Conservation (phyloP, 2,797 vertebrate genomes). For the Brachyalestes nurse region DNA sequence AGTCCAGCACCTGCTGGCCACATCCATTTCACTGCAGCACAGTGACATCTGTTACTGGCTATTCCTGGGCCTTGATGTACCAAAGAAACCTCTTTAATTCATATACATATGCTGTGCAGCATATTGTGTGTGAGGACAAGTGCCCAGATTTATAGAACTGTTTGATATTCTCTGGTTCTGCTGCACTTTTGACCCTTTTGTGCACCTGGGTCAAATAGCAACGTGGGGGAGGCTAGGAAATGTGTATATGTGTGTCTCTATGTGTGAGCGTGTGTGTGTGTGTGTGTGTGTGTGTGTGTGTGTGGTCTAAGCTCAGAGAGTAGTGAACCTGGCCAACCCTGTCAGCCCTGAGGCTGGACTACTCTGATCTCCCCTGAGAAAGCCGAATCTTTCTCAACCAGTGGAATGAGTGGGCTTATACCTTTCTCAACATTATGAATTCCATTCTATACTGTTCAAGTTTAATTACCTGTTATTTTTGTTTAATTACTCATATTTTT, state of each 20-base stretch:
- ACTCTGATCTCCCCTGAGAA: background rate
- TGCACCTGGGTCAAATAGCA: background rate
- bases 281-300: background rate
- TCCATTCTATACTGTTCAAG: background rate
- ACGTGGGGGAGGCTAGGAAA: background rate
- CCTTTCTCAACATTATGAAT: background rate
- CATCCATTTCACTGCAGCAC: slow-evolving; percentile 33
- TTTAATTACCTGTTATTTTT: too few relatives aligned
- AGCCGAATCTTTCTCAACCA: background rate
- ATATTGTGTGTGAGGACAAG: background rate
- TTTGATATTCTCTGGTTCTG: slow-evolving; percentile 5
- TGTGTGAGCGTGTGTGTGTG: background rate
- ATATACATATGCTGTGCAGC: background rate
- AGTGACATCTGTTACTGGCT: slow-evolving; percentile 31
- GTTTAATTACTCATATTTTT: too few relatives aligned
- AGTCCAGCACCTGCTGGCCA: slow-evolving; percentile 14
- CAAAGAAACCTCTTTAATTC: slow-evolving; percentile 13
- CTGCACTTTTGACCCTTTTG: background rate
- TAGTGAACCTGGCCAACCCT: background rate
- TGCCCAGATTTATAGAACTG: background rate
- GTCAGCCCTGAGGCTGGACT: slow-evolving; percentile 24
- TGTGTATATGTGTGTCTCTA: background rate
- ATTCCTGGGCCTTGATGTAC: slow-evolving; percentile 21
- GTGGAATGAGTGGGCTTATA: background rate
- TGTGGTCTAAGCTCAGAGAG: background rate